Percentiles rank a stretch among this genome's conserved stretches.
Conservation (phyloP, 2,113 vertebrate species). For the Pelecanoides urinatrix region DNA sequence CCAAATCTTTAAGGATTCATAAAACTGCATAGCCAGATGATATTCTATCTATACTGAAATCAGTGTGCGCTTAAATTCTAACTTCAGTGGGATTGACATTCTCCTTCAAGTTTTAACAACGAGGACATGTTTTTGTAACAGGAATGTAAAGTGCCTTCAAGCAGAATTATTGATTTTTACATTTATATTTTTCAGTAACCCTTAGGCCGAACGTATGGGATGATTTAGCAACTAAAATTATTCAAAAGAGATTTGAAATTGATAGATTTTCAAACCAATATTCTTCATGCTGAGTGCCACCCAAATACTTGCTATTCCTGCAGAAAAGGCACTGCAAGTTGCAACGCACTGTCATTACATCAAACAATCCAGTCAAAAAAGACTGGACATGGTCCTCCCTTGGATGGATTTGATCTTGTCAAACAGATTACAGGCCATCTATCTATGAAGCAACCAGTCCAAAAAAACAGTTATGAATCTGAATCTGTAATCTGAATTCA, state of each 20-base stretch:
- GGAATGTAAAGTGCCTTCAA: neutral
- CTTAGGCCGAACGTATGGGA: neutral
- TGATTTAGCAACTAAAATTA: neutral
- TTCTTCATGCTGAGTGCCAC: neutral
- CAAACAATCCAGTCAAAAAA: neutral
- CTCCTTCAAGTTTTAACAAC: neutral
- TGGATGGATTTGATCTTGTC: neutral
- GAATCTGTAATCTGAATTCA: neutral
- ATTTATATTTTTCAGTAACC: neutral
- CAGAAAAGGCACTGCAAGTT: neutral
- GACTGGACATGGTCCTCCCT: neutral
- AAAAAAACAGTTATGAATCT: neutral
- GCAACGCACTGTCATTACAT: neutral
- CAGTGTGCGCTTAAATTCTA: neutral
- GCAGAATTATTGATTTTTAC: neutral
- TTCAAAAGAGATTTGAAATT: neutral
- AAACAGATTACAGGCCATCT: neutral
- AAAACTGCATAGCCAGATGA: neutral
- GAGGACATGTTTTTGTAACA: neutral
- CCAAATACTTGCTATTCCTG: neutral
- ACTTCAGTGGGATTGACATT: neutral
- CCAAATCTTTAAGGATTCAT: neutral
- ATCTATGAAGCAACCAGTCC: neutral
- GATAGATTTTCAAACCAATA: neutral
- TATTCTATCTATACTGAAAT: neutral